These are phyloP conservation scores for Poecilia gillii DNA, from an alignment of 2,797 vertebrate genomes.

Conservation along the genomic window DNA sequence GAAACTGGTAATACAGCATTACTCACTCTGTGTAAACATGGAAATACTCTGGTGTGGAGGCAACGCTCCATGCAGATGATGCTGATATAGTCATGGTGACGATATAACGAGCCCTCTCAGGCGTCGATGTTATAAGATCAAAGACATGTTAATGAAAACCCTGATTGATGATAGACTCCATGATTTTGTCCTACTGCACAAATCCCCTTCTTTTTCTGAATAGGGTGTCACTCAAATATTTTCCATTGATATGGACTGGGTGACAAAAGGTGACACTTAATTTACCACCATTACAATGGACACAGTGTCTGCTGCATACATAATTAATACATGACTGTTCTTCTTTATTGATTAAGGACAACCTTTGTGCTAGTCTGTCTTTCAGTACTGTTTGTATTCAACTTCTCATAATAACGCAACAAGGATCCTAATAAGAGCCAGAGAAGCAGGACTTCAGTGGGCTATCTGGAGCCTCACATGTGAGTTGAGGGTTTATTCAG, in stretches of 20 bases:
- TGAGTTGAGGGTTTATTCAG: constrained; percentile 14
- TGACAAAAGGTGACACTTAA: constrained; percentile 64
- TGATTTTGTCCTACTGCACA: constrained; percentile 36
- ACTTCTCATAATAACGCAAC: constrained; percentile 22
- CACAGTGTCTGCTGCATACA: constrained; percentile 67
- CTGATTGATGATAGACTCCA: constrained; percentile 23
- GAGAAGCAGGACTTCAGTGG: neutral
- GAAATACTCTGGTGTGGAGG: constrained; percentile 21
- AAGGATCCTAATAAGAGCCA: constrained; percentile 12
- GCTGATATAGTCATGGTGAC: constrained; percentile 27
- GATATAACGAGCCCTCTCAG: constrained; percentile 6
- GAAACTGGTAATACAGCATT: constrained; percentile 59
- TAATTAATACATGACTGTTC: constrained; percentile 69
- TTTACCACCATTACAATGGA: constrained; percentile 66
- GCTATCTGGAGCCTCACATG: constrained; percentile 28
- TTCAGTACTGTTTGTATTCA: constrained; percentile 44
- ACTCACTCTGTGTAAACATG: constrained; percentile 57
- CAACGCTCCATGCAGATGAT: constrained; percentile 19
- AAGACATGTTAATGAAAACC: constrained; percentile 36
- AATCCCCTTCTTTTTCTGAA: constrained; percentile 41
- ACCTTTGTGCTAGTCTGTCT: constrained; percentile 44
- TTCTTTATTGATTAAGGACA: constrained; percentile 53
- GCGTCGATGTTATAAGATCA: constrained; percentile 31
- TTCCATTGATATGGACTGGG: constrained; percentile 37
- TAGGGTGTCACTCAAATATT: constrained; percentile 32